Base-by-base conservation (phyloP, 2,888 invertebrate species). In the Agrilus cyanescens region DNA sequence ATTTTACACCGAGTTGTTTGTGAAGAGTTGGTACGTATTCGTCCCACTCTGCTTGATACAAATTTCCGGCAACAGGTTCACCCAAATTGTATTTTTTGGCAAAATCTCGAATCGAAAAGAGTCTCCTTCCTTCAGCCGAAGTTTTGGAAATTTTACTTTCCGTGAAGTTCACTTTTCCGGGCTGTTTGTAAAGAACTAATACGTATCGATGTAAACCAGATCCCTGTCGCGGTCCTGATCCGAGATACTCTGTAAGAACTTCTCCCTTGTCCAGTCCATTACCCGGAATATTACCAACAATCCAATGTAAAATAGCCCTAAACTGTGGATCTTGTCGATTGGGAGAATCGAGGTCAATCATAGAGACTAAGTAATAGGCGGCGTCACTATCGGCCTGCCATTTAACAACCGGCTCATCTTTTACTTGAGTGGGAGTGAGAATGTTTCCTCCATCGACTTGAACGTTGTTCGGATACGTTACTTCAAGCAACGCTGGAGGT, bases 291-390 rank as follows among this genome's bases (percentile, higher is more conserved):
- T 85, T 86, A 15, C 75, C 82, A 12, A 85, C 74, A 4, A 84
- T 65, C 85, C 85, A 85, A 59, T 86, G 85, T 54, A 81, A 79
- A 78, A 80, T 82, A 65, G 85, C 83, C 12, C 82, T 69, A 52
- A 74, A 77, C 52, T 73, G 80, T 0, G 82, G 84, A 38, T 73
- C 72, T 47, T 71, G 68, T 13, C 84, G 71, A 52, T 78, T 80
- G 4, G 85, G 85, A 1, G 85, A 85, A 65, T 86, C 85, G 1
- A 85, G 85, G 64, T 86, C 85, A 0, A 56, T 64, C 72, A 75
- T 70, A 18, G 68, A 69, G 15, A 75, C 53, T 0, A 57, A 53
- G 41, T 61, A 63, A 18, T 53, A 57, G 5, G 52, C 38, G 16
- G 47, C 50, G 33, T 52, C 48, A 25, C 10, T 25, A 6, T 59